phyloP scores from a whole-genome alignment of 2,888 invertebrate genomes.

The Cephus runcator region DNA sequence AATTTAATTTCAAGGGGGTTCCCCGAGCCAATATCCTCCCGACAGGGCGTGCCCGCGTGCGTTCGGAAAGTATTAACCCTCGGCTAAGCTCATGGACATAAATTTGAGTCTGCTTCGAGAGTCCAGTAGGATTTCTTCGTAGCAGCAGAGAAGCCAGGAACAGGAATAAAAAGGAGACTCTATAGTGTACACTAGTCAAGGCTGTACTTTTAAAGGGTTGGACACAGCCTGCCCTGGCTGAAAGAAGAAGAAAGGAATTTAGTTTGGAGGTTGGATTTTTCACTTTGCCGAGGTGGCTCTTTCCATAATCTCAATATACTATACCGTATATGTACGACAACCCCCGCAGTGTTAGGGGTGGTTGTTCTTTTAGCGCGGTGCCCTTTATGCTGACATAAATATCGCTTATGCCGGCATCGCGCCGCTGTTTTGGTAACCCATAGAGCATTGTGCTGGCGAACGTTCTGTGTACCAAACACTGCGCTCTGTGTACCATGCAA shows the following conservation, averaged over 20 bases:
- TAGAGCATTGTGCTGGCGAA: slow-evolving; percentile 59
- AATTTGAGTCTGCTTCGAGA: slow-evolving; percentile 10
- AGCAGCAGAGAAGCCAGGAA: not conserved
- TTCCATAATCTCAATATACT: not conserved
- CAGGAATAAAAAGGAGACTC: not conserved
- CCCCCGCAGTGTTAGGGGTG: slow-evolving; percentile 21
- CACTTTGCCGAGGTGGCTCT: slow-evolving; percentile 7
- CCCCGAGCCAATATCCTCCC: not conserved
- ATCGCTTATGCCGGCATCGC: slow-evolving; percentile 62
- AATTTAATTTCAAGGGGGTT: slow-evolving; percentile 15
- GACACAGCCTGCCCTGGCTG: not conserved
- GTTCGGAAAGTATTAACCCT: slow-evolving; percentile 21
- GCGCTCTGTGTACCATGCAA: slow-evolving; percentile 61
- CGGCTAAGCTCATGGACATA: slow-evolving; percentile 19
- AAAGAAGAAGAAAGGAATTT: not conserved
- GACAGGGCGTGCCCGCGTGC: slow-evolving; percentile 14
- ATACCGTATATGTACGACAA: not conserved
- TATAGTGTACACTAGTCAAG: not conserved
- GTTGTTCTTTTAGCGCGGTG: slow-evolving; percentile 60
- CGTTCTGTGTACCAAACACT: slow-evolving; percentile 58
- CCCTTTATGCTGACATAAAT: slow-evolving; percentile 65
- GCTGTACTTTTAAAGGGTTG: too few relatives aligned
- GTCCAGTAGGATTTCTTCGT: not conserved
- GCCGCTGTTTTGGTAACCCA: slow-evolving; percentile 65
- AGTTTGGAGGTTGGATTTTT: not conserved